Base-by-base conservation (phyloP, 1,140 invertebrate species). In the Helicoverpa zea region DNA sequence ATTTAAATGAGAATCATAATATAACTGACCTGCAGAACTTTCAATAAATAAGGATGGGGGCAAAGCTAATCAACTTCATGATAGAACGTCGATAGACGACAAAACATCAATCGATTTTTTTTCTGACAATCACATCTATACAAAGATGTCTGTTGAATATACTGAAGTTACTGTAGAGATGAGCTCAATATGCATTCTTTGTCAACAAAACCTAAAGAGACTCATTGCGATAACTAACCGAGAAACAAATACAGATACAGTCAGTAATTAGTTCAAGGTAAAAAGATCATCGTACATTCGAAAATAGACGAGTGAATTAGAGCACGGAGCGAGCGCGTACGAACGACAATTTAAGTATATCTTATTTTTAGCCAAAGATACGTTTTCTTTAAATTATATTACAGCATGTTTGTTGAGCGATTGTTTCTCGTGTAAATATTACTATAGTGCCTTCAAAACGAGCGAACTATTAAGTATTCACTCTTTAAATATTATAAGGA, bases 341-440 rank as follows among this genome's bases (percentile, higher is more conserved):
- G 52, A 77, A 64, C 23, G 54, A 74, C 30, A 35, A 52, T 72
- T 35, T 72, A n/a, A n/a, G n/a, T n/a, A 58, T 74, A 52, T 64
- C 16, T 29, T 64, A 64, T 74, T 74, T 79, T 61, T 73, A 79
- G 35, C 81, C 81, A 82, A 82, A 82, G 81, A 82, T 75, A 49
- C 59, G 23, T 64, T 77, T 75, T 75, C 30, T 74, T 49, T 68
- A 14, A 59, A 58, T 51, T 79, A 49, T 75, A 79, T 35, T 35
- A 35, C 29, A 35, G 70, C 58, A 74, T 79, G 76, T 82, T 74
- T 74, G 81, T 66, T 66, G 72, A 77, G 58, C 49, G 47, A 79
- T 70, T 43, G 49, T 81, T 81, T 72, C 58, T 64, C 80, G 56
- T 81, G 80, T 81, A 81, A 66, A 79, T 79, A 82, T 79, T 75